phyloP scores from a whole-genome alignment of 2,888 invertebrate genomes.

The Steinernema hermaphroditum region DNA sequence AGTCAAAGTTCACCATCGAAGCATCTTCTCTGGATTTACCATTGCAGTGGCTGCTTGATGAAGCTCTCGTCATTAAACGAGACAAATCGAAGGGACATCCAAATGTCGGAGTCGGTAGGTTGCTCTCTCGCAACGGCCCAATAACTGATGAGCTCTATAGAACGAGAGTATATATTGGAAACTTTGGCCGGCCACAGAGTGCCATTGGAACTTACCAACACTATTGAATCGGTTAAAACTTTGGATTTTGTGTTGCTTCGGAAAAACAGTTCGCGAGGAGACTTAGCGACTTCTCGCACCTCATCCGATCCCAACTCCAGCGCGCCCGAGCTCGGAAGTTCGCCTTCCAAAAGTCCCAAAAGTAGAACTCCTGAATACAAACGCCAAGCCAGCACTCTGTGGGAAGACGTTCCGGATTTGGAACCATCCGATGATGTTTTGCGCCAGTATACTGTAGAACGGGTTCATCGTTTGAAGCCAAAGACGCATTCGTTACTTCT shows the following conservation, averaged over 20 bases:
- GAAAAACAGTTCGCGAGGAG: constrained; percentile 34
- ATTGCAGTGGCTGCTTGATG: constrained; percentile 38
- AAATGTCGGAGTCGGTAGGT: background rate
- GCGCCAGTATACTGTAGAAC: constrained; percentile 27
- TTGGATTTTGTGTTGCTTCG: constrained; percentile 39
- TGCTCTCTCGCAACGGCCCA: background rate
- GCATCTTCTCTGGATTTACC: constrained; percentile 32
- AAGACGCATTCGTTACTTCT: constrained; percentile 19
- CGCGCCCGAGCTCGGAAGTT: constrained; percentile 2
- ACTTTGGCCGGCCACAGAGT: constrained; percentile 30
- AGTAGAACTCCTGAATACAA: constrained; percentile 5
- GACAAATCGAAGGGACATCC: background rate
- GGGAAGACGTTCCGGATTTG: background rate
- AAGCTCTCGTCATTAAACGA: constrained; percentile 32
- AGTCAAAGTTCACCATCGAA: background rate
- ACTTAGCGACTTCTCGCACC: background rate
- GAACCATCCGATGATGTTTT: background rate
- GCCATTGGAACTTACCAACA: constrained; percentile 36
- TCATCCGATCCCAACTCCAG: constrained; percentile 14
- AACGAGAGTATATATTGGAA: constrained; percentile 36
- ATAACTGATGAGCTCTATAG: no score
- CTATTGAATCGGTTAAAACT: constrained; percentile 37
- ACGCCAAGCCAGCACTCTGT: background rate
- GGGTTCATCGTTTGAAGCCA: constrained; percentile 34
- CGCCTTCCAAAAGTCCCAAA: background rate